Conservation (phyloP, 2,797 vertebrate genomes). For the Myiotriccus ornatus region DNA sequence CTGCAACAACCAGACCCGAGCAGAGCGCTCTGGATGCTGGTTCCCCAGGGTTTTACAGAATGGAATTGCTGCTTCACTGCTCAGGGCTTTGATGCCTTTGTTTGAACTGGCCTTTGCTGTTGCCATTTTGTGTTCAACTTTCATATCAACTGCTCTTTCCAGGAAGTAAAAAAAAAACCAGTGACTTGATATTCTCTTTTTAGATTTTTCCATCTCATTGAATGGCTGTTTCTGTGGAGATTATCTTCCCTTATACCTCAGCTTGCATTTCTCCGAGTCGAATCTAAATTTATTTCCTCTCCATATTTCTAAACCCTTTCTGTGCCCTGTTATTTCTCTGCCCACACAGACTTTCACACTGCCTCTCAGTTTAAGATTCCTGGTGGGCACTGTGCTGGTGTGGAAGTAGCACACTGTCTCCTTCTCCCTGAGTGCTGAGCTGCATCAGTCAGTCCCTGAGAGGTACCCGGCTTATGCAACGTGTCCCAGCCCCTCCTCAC, state of each 20-base stretch:
- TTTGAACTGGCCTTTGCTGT: not conserved
- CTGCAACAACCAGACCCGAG: not conserved
- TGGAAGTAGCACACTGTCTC: slow-evolving; percentile 60
- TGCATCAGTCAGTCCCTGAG: not conserved
- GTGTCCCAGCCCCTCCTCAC: not conserved
- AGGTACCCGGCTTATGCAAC: slow-evolving; percentile 29
- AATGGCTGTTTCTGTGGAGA: slow-evolving; percentile 61
- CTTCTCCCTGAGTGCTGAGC: slow-evolving; percentile 31
- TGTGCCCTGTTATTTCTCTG: slow-evolving; percentile 69
- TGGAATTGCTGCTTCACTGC: not conserved
- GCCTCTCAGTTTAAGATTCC: slow-evolving; percentile 61
- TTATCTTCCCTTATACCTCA: slow-evolving; percentile 16
- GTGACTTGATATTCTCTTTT: not conserved
- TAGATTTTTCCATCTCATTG: slow-evolving; percentile 29
- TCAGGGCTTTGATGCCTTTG: not conserved
- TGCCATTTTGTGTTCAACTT: slow-evolving; percentile 8
- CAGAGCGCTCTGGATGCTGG: not conserved
- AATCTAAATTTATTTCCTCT: slow-evolving; percentile 61
- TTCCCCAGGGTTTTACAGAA: not conserved
- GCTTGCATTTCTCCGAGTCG: slow-evolving; percentile 1
- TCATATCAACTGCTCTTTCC: slow-evolving; percentile 18
- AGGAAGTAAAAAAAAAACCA: slow-evolving; percentile 19
- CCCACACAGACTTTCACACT: slow-evolving; percentile 70
- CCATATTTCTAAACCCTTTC: slow-evolving; percentile 61
- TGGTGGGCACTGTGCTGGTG: slow-evolving; percentile 61